Base-by-base conservation (phyloP, 2,113 vertebrate genomes). In the Calyptommatus sinebrachiatus region DNA sequence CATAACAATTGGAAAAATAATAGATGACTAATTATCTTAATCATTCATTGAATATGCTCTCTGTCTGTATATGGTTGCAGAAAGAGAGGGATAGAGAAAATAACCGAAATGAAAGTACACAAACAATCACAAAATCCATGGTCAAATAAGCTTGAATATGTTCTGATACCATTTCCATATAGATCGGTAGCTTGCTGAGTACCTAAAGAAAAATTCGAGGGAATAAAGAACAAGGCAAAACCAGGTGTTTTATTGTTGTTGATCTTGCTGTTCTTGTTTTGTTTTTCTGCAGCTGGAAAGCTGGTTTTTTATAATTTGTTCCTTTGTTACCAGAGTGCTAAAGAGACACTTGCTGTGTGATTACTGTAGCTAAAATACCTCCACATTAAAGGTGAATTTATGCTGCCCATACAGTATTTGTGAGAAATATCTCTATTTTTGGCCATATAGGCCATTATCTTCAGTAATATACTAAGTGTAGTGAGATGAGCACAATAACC, bases 371-470 rank as follows among this genome's bases (percentile, higher is more conserved):
- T 66, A 7, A 85, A 93, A 53, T 1, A 0, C 6, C 70, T 82
- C 79, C 71, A 79, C 61, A 77, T 88, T 81, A 82, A n/a, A 31
- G 7, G 83, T 9, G 31, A 50, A 81, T 85, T 82, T 88, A 74
- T 31, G 82, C 35, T 77, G 70, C 0, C 12, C 68, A 74, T 79
- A 70, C 60, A 78, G 8, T 31, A 45, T 21, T 75, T 16, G 77
- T 90, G 91, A 87, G 48, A 91, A 90, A 86, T 67, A 74, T 53
- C 83, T 73, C 41, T 61, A 16, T 57, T 87, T 92, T 93, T 87
- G 12, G 50, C 77, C 90, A 50, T 5, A 41, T 29, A 90, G 73
- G 83, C n/a, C 26, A 86, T 91, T 84, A 87, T 87, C 83, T 85
- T 90, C 88, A 22, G 4, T 82, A 86, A 77, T 84, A 85, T 68